A percentile compares a stretch with the other conserved stretches of the same genome.
phyloP scores from a whole-genome alignment of 2,888 invertebrate genomes.

The Galerucella calmariensis region DNA sequence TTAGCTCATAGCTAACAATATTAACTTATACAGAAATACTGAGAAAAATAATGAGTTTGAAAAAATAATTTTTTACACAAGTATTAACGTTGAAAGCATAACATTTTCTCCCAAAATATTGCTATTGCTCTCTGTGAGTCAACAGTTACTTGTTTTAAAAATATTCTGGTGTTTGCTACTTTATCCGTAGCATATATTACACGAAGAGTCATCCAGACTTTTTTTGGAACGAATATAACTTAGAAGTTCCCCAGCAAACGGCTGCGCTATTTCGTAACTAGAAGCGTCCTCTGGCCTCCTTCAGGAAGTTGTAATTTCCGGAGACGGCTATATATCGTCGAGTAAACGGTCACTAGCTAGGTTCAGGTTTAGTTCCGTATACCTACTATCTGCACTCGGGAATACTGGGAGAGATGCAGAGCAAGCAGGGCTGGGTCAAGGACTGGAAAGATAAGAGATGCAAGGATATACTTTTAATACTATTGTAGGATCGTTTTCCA shows the following conservation, averaged over 20 bases:
- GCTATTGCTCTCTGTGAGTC: not conserved
- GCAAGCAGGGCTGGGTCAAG: slow-evolving; percentile 1
- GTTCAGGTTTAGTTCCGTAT: slow-evolving; percentile 33
- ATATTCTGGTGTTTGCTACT: not conserved
- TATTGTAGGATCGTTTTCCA: too few species aligned
- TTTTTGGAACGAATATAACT: slow-evolving; percentile 10
- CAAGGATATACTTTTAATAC: too few species aligned
- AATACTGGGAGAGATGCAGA: slow-evolving; percentile 14
- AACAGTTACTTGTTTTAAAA: not conserved
- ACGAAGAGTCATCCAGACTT: slow-evolving; percentile 10
- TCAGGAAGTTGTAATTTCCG: slow-evolving; percentile 56
- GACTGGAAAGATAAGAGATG: not conserved
- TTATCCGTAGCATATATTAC: slow-evolving; percentile 16
- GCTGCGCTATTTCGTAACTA: slow-evolving; percentile 3
- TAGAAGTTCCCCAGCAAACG: slow-evolving; percentile 5
- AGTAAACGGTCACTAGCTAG: slow-evolving; percentile 50
- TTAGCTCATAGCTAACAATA: too few species aligned
- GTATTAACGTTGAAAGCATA: too few species aligned
- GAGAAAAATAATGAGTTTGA: too few species aligned
- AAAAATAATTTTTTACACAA: too few species aligned
- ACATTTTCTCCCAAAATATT: too few species aligned
- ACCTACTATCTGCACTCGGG: slow-evolving; percentile 31
- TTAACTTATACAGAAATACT: too few species aligned
- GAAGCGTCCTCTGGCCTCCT: slow-evolving; percentile 24
- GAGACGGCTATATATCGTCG: slow-evolving; percentile 53